phyloP scores from a whole-genome alignment of 2,888 invertebrate species.

The Norana najaformis region DNA sequence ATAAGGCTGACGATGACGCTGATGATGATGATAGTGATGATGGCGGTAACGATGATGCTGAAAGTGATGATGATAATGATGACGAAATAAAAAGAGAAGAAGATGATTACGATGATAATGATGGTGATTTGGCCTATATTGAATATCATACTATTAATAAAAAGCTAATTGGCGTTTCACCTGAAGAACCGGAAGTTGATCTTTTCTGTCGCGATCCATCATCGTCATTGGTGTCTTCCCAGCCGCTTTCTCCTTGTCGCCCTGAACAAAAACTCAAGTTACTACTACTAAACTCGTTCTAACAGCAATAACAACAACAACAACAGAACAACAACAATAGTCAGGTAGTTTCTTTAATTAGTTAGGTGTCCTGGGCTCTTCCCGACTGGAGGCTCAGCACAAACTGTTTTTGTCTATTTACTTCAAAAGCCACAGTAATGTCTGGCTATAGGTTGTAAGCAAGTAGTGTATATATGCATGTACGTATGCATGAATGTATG shows the following conservation, averaged over 20 bases:
- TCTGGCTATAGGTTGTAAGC: too few relatives aligned
- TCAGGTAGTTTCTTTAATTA: too few relatives aligned
- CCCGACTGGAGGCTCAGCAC: not conserved
- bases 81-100: not conserved
- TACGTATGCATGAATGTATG: too few relatives aligned
- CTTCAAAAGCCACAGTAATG: too few relatives aligned
- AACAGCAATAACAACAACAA: not conserved
- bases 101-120: not conserved
- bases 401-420: too few relatives aligned
- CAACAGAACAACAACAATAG: not conserved
- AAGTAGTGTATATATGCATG: too few relatives aligned
- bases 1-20: not conserved
- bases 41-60: too few relatives aligned
- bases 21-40: not conserved
- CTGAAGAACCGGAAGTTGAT: conserved; percentile 71
- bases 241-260: conserved; percentile 73
- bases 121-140: too few relatives aligned
- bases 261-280: conserved; percentile 56
- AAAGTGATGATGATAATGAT: not conserved
- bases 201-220: conserved; percentile 77
- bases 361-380: too few relatives aligned
- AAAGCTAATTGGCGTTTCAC: conserved; percentile 32
- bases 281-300: not conserved
- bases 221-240: conserved; percentile 77
- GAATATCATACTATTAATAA: not conserved